Conservation (phyloP, 2,113 vertebrate species). For the human region DNA sequence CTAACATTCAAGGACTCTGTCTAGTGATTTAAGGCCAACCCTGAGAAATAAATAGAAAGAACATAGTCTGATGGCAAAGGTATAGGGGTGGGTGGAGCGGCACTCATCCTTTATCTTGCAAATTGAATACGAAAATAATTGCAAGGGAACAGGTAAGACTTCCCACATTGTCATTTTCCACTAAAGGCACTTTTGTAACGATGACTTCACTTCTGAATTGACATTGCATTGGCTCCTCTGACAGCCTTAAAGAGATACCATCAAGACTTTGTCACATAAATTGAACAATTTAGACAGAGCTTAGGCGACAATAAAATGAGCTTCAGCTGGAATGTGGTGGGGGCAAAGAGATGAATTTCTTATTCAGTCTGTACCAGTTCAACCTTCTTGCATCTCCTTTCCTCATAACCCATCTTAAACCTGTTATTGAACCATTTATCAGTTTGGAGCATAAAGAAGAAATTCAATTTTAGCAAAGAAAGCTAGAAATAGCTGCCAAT, state of each 20-base stretch:
- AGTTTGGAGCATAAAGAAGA: constrained; percentile 13
- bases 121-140: constrained; percentile 63
- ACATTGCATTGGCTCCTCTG: constrained; percentile 35
- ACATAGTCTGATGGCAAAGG: neutral
- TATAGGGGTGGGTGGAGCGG: constrained; percentile 6
- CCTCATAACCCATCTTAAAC: neutral
- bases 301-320: constrained; percentile 9
- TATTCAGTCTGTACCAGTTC: neutral
- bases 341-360: neutral
- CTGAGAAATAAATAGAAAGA: constrained; percentile 11
- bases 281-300: constrained; percentile 51
- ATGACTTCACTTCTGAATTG: constrained; percentile 36
- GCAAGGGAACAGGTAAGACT: constrained; percentile 53
- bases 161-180: constrained; percentile 54
- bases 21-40: neutral
- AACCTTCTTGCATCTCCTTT: neutral
- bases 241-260: constrained; percentile 61
- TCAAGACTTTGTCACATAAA: constrained; percentile 62
- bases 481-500: neutral
- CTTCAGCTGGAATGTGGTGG: neutral
- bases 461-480: constrained; percentile 24
- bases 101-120: constrained; percentile 67
- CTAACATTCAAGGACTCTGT: neutral
- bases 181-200: constrained; percentile 56
- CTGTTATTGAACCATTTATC: neutral